Conservation (phyloP, 2,888 invertebrate genomes). For the Chrysina gloriosa region DNA sequence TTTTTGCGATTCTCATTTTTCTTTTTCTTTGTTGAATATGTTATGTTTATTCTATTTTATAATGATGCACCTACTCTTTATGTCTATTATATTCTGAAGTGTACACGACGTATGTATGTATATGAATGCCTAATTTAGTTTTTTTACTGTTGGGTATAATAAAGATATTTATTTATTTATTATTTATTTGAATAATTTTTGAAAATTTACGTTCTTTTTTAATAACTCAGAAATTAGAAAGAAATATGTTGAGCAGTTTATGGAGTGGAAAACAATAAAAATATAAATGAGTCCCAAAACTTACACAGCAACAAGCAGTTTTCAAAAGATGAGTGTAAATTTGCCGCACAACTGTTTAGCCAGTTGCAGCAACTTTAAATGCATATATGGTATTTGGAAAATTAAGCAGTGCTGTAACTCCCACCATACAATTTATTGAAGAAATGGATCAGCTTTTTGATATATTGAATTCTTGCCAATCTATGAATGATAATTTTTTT, state of each 20-base stretch:
- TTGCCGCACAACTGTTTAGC: constrained; percentile 49
- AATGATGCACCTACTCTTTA: no score
- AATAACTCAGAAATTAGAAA: constrained; percentile 42
- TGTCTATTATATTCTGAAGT: no score
- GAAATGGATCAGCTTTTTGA: constrained; percentile 51
- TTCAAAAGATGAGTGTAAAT: constrained; percentile 51
- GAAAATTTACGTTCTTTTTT: constrained; percentile 42
- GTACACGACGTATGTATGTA: no score
- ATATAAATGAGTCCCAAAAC: constrained; percentile 45
- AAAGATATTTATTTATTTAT: no score
- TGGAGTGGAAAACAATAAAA: constrained; percentile 39
- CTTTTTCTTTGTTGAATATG: no score
- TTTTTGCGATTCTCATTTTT: no score
- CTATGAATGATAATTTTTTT: no score
- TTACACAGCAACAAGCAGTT: constrained; percentile 46
- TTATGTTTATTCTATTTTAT: no score
- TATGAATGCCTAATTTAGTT: no score
- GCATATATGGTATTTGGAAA: constrained; percentile 45
- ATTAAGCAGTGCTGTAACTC: constrained; percentile 41
- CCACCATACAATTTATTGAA: constrained; percentile 46
- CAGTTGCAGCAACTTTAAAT: constrained; percentile 48
- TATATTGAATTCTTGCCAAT: constrained; percentile 50
- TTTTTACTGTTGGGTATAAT: no score
- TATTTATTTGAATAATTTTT: constrained; percentile 48
- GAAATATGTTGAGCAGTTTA: constrained; percentile 44